A percentile compares a stretch with the other conserved stretches of the same genome.
Conservation (phyloP, 2,888 invertebrate species). For the Lasioglossum malachurum region DNA sequence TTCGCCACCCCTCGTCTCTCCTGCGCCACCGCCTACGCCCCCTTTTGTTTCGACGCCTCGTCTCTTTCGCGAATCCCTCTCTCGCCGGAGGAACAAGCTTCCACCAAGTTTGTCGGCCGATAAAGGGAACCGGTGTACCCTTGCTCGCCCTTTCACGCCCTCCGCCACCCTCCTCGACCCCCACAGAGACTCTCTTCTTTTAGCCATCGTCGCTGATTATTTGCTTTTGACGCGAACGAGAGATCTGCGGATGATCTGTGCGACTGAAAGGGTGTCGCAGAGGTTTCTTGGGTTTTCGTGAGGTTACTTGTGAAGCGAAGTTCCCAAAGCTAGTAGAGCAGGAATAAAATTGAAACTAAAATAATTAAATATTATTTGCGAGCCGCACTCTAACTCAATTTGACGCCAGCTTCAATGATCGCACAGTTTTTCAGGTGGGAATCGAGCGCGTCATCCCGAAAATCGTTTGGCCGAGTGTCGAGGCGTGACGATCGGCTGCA, state of each 20-base stretch:
- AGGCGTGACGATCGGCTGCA: conserved; percentile 2
- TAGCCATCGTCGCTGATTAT: conserved; percentile 12
- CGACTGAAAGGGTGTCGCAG: not conserved
- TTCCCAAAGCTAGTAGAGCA: not conserved
- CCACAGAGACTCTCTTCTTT: conserved; percentile 1
- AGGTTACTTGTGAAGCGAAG: no score
- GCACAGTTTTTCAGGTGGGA: not conserved
- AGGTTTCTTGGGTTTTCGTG: not conserved
- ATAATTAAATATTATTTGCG: not conserved
- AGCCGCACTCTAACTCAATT: not conserved
- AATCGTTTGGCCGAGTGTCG: not conserved
- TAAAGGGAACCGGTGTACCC: conserved; percentile 49
- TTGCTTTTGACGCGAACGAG: conserved; percentile 16
- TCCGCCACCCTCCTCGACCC: not conserved
- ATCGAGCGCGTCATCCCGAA: not conserved
- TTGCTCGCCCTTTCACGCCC: conserved; percentile 2
- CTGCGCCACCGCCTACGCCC: conserved; percentile 45
- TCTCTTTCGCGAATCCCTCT: conserved; percentile 63
- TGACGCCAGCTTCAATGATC: not conserved
- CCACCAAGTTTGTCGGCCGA: conserved; percentile 51
- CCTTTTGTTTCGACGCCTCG: conserved; percentile 71
- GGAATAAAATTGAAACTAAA: not conserved
- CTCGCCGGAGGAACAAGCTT: conserved; percentile 32
- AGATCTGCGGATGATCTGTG: not conserved
- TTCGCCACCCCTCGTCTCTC: conserved; percentile 22